Evolutionary conservation across 2,113 vertebrate species (phyloP).

Genomic region (Microtus montanus): DNA sequence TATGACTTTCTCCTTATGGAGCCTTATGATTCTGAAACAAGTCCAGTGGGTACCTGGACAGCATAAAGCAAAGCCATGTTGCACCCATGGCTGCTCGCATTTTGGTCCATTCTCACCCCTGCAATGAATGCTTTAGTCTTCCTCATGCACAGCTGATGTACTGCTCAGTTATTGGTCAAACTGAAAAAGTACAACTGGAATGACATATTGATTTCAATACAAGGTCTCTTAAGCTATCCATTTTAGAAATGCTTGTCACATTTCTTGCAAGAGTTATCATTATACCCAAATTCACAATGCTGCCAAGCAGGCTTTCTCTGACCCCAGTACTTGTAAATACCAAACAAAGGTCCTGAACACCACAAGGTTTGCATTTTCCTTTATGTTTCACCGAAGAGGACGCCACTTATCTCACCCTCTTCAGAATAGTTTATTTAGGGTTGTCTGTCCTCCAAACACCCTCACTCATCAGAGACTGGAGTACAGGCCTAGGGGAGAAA

Average conservation of each 20-base stretch:
- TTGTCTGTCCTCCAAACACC: constrained; percentile 28
- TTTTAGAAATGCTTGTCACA: constrained; percentile 42
- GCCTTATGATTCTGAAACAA: not conserved
- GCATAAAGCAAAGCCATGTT: not conserved
- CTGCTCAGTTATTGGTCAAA: not conserved
- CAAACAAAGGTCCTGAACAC: not conserved
- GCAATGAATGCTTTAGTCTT: not conserved
- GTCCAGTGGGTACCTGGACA: not conserved
- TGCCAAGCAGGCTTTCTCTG: not conserved
- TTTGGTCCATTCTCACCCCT: not conserved
- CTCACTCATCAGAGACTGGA: constrained; percentile 11
- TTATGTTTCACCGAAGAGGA: not conserved
- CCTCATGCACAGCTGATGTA: not conserved
- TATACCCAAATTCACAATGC: not conserved
- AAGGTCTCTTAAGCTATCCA: not conserved
- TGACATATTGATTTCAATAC: not conserved
- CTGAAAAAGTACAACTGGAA: constrained; percentile 4
- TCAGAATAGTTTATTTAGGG: constrained; percentile 23
- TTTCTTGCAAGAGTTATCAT: not conserved
- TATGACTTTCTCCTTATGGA: not conserved
- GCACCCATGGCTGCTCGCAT: not conserved
- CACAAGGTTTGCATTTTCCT: not conserved
- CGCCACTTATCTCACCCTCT: not conserved
- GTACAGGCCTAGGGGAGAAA: constrained; percentile 11
- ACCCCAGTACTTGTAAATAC: not conserved